phyloP scores from a whole-genome alignment of 1,140 invertebrate genomes.

The Megalonaias nervosa region DNA sequence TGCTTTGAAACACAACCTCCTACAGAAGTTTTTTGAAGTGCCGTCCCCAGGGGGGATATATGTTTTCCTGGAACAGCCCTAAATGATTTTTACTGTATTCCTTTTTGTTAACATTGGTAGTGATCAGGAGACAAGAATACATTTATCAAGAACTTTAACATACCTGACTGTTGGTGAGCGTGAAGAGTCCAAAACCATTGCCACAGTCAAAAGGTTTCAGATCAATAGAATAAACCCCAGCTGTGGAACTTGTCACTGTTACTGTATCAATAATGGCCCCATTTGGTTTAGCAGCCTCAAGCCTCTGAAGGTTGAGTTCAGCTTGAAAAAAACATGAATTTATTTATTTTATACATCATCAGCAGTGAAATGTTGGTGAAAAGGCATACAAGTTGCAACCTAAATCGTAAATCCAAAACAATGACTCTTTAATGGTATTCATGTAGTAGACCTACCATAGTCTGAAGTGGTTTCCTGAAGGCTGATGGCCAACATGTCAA shows the following conservation, averaged over 20 bases:
- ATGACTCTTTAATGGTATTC: too few species aligned
- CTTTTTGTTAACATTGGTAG: neutral
- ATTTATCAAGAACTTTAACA: neutral
- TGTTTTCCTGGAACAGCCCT: neutral
- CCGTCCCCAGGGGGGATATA: too few species aligned
- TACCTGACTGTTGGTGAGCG: constrained; percentile 38
- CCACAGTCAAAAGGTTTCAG: constrained; percentile 49
- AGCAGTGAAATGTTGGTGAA: too few species aligned
- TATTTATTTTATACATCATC: too few species aligned
- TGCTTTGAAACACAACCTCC: too few species aligned
- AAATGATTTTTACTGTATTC: neutral
- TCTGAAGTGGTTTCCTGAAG: too few species aligned
- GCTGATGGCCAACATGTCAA: too few species aligned
- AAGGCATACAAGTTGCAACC: too few species aligned
- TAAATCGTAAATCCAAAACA: too few species aligned
- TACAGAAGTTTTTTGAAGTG: too few species aligned
- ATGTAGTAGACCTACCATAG: too few species aligned
- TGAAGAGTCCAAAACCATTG: constrained; percentile 40
- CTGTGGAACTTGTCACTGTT: constrained; percentile 31
- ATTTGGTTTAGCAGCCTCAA: constrained; percentile 38
- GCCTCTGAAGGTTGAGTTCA: constrained; percentile 18
- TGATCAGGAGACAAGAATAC: neutral
- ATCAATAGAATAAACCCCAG: constrained; percentile 36
- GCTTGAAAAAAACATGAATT: neutral
- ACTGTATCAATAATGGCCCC: constrained; percentile 38